Evolutionary conservation across 2,113 vertebrate genomes (phyloP), one percentile per base, ranked within the genome.

Genomic region (Malurus cyaneus): DNA sequence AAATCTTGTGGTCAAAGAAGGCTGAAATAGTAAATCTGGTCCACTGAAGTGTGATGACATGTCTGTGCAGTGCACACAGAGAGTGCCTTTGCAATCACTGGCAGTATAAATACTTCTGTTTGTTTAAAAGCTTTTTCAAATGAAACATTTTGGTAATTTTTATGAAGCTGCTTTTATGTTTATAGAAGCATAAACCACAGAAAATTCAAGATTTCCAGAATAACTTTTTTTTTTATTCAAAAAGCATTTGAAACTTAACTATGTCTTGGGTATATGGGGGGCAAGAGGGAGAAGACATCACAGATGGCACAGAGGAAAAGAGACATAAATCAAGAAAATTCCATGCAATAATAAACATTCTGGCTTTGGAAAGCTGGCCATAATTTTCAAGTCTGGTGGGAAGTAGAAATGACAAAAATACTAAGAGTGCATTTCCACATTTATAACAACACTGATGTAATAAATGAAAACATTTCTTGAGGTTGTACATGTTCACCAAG

Each of bases 51-150:
- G 8, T 64, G 52, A 47, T 11, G 60, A 15, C 24, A 24, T 26
- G 14, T 16, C 46, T 47, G 21, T 85, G 28, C 42, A 31, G 8
- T 46, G 44, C 42, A 62, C 13, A 16, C 1, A 57, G 8, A 36
- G 11, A 91, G 2, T 0, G 0, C 9, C 34, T 90, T 94, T 92
- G 59, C 7, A 74, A 70, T 8, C 4, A 36, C 13, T 67, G 18
- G 79, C 32, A 74, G 11, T 41, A 57, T 76, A 96, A 61, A 28
- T 74, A 73, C 21, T 65, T 77, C 18, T 79, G 34, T 91, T 96
- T 88, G 4, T 77, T 79, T 44, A 57, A 95, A 94, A 14, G 9
- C 3, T 91, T 88, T 83, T 94, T 67, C 39, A 65, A 74, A 88
- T 5, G 18, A 67, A 94, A 92, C 7, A 69, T 14, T 54, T 80